Conservation (phyloP, 2,888 invertebrate genomes). For the Lordiphosa fenestrarum region DNA sequence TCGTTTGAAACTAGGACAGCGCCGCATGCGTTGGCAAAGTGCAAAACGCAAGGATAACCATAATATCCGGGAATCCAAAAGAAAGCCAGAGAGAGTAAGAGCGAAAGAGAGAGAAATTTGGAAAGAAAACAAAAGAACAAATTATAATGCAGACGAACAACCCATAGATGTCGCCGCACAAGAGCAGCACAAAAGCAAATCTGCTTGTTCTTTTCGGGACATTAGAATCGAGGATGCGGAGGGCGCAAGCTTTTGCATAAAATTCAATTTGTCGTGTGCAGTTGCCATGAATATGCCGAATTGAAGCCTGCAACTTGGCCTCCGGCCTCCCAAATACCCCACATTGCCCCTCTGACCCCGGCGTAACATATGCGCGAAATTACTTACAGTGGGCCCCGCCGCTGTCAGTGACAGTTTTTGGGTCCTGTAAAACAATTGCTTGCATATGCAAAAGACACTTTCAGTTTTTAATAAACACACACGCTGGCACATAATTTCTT, state of each 20-base stretch:
- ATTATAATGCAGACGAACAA: slow-evolving; percentile 59
- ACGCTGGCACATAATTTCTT: slow-evolving; percentile 15
- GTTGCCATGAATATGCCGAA: slow-evolving; percentile 74
- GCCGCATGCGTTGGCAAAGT: slow-evolving; percentile 43
- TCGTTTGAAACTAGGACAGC: slow-evolving; percentile 53
- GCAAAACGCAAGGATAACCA: slow-evolving; percentile 54
- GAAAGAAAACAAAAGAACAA: slow-evolving; percentile 60
- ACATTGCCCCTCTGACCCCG: slow-evolving; percentile 4
- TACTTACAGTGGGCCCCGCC: slow-evolving; percentile 53
- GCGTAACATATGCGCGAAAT: slow-evolving; percentile 74
- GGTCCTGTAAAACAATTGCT: slow-evolving; percentile 52
- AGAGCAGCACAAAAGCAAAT: slow-evolving; percentile 12
- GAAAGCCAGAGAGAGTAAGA: slow-evolving; percentile 14
- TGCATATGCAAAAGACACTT: slow-evolving; percentile 47
- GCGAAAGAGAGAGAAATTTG: slow-evolving; percentile 15
- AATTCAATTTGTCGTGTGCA: slow-evolving; percentile 76
- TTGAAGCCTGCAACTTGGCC: slow-evolving; percentile 34
- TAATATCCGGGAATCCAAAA: slow-evolving; percentile 29
- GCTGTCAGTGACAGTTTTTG: slow-evolving; percentile 38
- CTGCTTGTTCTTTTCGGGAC: background rate
- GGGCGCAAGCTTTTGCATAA: slow-evolving; percentile 65
- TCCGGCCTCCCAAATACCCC: background rate
- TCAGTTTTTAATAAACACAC: slow-evolving; percentile 51
- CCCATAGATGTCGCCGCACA: slow-evolving; percentile 49
- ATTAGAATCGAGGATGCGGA: slow-evolving; percentile 22